Percentiles rank a stretch among this genome's conserved stretches.
Evolutionary conservation across 1,140 invertebrate genomes (phyloP).

Genomic region (Dreissena polymorpha): DNA sequence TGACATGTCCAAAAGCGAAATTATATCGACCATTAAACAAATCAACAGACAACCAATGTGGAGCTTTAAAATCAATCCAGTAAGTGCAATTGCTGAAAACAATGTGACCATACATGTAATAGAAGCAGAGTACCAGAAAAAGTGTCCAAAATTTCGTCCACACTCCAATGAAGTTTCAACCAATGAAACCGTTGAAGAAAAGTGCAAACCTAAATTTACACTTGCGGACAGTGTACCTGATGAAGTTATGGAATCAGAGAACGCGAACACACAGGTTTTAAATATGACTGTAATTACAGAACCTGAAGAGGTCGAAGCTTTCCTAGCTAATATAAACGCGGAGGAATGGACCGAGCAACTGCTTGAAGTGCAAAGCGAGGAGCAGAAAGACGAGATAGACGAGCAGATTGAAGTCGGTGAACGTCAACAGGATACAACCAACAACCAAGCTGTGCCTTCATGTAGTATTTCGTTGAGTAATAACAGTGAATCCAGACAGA

Average conservation of each 20-base stretch:
- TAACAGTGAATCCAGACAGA: too few species aligned
- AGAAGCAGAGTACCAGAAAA: neutral
- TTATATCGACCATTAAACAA: slow-evolving; percentile 16
- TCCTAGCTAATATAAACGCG: slow-evolving; percentile 2
- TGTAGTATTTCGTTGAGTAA: too few species aligned
- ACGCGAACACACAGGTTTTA: slow-evolving; percentile 5
- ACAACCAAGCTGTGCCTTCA: too few species aligned
- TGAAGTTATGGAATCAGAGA: neutral
- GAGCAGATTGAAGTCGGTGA: too few species aligned
- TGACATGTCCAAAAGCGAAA: slow-evolving; percentile 33
- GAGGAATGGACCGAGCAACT: slow-evolving; percentile 3
- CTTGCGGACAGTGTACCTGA: neutral
- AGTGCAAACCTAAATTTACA: neutral
- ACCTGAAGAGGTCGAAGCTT: neutral
- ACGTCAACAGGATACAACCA: too few species aligned
- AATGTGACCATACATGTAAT: neutral
- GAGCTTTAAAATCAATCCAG: neutral
- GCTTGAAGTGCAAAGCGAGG: neutral
- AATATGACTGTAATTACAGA: neutral
- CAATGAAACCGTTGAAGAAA: slow-evolving; percentile 3
- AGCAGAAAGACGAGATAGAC: too few species aligned
- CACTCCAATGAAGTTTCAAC: neutral
- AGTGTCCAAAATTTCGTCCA: slow-evolving; percentile 14
- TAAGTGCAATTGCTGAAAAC: neutral
- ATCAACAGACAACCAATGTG: slow-evolving; percentile 40